Evolutionary conservation across 2,113 vertebrate genomes (phyloP).

Genomic region (Heterocephalus glaber): DNA sequence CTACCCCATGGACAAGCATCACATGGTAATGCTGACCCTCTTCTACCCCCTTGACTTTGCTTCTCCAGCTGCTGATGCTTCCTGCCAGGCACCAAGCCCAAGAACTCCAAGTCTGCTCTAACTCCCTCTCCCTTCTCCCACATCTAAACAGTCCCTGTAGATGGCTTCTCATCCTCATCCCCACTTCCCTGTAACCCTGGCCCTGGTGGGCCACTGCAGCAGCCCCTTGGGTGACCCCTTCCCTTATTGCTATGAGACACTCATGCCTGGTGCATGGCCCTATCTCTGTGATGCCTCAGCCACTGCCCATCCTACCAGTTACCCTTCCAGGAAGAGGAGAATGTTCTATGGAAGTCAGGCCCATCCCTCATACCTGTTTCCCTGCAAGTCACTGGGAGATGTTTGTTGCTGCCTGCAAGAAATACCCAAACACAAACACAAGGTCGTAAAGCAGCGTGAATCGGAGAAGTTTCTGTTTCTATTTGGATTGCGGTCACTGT

Average conservation of each 20-base stretch:
- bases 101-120: not conserved
- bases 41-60: not conserved
- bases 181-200: not conserved
- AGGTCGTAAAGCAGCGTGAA: slow-evolving; percentile 1
- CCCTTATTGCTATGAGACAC: not conserved
- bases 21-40: not conserved
- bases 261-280: not conserved
- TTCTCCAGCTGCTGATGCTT: not conserved
- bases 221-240: no score
- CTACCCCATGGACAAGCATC: accelerated
- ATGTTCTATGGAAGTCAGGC: not conserved
- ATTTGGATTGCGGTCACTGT: not conserved
- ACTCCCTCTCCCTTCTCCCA: not conserved
- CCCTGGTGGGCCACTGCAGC: not conserved
- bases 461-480: slow-evolving; percentile 27
- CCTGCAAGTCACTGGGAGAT: slow-evolving; percentile 49
- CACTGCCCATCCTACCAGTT: not conserved
- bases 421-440: slow-evolving; percentile 57
- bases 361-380: slow-evolving; percentile 33
- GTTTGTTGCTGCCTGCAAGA: slow-evolving; percentile 32
- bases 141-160: not conserved
- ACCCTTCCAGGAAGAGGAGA: not conserved
- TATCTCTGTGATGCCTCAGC: accelerated
- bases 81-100: not conserved
- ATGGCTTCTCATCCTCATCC: not conserved